Evolutionary conservation across 2,113 vertebrate species (phyloP), one percentile per base, ranked within the genome.

Genomic region (Gavia stellata): DNA sequence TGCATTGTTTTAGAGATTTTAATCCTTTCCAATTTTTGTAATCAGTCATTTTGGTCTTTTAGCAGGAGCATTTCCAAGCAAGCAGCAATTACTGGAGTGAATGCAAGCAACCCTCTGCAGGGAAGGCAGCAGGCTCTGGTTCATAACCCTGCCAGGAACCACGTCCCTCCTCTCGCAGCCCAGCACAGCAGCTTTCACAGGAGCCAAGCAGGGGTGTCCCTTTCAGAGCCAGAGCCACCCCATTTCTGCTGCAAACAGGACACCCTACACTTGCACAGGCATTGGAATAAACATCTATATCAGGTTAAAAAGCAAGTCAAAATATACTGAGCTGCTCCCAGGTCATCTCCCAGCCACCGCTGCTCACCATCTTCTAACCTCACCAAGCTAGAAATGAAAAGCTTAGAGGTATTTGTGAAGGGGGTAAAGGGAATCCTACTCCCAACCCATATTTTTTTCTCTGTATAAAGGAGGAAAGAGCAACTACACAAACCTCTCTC

Each of bases 1-100:
- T 80, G 81, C 83, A 88, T 94, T 96, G 94, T 96, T 96, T 95
- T 66, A 78, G 87, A 90, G 91, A 96, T 96, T 96, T 97, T 92
- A 96, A 95, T 95, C 96, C 95, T 95, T 94, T 91, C 89, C 91
- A 68, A 68, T 94, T 95, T 96, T 88, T 96, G 73, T 91, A 94
- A 96, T 96, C 91, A 94, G 87, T 96, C 91, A 96, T 95, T 96
- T 94, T 20, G 71, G 74, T 92, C 91, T 92, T 95, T 96, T 67
- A 90, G 87, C 84, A 90, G 84, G 92, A 94, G 78, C 58, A 3
- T 88, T 95, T 93, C 92, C 81, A 93, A 85, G 92, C 50, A 59
- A 65, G 84, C 73, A 52, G 86, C 86, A 85, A 89, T 95, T 92
- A 96, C 2, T 73, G 83, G 91, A 79, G 38, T 36, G 83, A 75